Evolutionary conservation across 2,797 vertebrate genomes (phyloP), one percentile per base, ranked within the genome.

Genomic region (Molossus molossus): DNA sequence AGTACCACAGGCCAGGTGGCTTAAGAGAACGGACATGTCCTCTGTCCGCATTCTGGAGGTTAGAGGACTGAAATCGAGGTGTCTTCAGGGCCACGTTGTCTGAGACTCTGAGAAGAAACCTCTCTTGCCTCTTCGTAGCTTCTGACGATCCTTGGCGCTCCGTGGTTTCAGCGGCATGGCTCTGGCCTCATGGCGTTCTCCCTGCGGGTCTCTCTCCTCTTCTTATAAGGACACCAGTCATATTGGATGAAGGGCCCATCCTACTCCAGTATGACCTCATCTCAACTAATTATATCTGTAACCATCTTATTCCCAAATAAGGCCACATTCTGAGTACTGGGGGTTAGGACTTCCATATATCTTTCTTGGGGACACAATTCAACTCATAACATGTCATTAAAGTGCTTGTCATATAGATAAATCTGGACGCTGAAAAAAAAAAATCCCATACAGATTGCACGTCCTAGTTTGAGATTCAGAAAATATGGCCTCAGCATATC

Each of bases 341-440:
- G 18, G 73, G 18, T 33, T 3, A 79, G 27, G 58, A n/a, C 86
- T 89, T 72, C 33, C n/a, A 5, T 5, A 3, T 40, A 29, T 69
- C 64, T 96, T 76, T 84, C 40, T n/a, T 11, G 7, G 40, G 50
- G 50, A 40, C 50, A 94, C n/a, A 86, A 21, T 58, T 83, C 58
- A 58, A 50, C 69, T 37, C 18, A 11, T 45, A 75, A 40, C 27
- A 79, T 29, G 40, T 69, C 45, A 5, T 79, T 55, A 12, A 75
- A 76, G 69, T 48, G 7, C n/a, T 94, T 85, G 81, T 86, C 55
- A 57, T 58, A 55, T n/a, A 91, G 93, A 69, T 33, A 90, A 91
- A 85, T 13, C 9, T 64, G 55, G 70, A 77, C 53, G 79, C 21
- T 69, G 62, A 48, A 27, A 53, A 80, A 53, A 80, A 67, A 72